Percentiles rank a stretch among this genome's conserved stretches.
phyloP scores from a whole-genome alignment of 1,140 invertebrate genomes.

The Paracyclopina nana region DNA sequence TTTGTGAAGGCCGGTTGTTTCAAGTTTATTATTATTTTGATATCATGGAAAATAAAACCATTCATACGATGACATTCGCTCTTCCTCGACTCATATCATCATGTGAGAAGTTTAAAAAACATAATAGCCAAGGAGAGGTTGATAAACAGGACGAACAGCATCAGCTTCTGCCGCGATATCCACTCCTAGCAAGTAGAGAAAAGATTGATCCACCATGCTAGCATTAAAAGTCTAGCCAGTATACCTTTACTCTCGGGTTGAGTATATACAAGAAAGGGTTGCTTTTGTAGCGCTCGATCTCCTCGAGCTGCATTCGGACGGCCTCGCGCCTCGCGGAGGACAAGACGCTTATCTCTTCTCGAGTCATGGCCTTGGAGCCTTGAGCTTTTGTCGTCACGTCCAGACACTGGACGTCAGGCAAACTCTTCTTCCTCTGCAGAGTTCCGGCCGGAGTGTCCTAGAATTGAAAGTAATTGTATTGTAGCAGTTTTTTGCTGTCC shows the following conservation, averaged over 20 bases:
- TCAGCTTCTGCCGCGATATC: slow-evolving; percentile 86
- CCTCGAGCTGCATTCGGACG: slow-evolving; percentile 66
- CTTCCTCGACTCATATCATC: too few relatives aligned
- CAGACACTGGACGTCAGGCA: slow-evolving; percentile 72
- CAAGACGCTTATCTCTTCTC: slow-evolving; percentile 82
- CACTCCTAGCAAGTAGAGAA: slow-evolving; percentile 59
- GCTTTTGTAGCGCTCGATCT: slow-evolving; percentile 69
- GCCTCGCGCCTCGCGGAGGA: slow-evolving; percentile 82
- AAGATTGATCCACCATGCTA: slow-evolving; percentile 8
- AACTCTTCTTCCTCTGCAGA: slow-evolving; percentile 72
- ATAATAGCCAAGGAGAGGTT: slow-evolving; percentile 89
- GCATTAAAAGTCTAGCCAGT: slow-evolving; percentile 16
- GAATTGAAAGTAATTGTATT: background rate
- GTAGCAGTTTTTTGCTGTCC: background rate
- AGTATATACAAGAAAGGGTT: slow-evolving; percentile 84
- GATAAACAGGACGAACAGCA: slow-evolving; percentile 82
- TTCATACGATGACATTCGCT: too few relatives aligned
- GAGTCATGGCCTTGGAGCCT: slow-evolving; percentile 54
- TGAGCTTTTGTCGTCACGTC: slow-evolving; percentile 30
- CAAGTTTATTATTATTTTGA: too few relatives aligned
- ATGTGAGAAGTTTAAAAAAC: slow-evolving; percentile 90
- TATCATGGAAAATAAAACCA: too few relatives aligned
- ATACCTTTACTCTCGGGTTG: slow-evolving; percentile 91
- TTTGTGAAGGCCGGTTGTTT: too few relatives aligned
- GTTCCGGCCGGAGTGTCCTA: slow-evolving; percentile 24